These are phyloP conservation scores for Enteromius anoplus DNA, from an alignment of 2,797 vertebrate species.

Conservation along the genomic window DNA sequence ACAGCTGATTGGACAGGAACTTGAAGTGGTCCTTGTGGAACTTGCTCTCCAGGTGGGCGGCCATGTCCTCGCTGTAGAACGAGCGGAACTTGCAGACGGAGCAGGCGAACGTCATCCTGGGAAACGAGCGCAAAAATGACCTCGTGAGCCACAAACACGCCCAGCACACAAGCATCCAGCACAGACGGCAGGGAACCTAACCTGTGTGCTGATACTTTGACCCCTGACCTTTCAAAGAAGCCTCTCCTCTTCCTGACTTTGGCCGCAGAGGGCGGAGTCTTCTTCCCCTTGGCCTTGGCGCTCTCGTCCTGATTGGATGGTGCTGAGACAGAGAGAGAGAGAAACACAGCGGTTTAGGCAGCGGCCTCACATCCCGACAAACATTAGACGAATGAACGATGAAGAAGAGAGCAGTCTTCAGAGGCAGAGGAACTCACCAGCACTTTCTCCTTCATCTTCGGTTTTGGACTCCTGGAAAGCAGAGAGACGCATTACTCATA, in stretches of 20 bases:
- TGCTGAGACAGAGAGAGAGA: slow-evolving; percentile 43
- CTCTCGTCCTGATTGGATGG: slow-evolving; percentile 77
- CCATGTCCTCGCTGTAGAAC: slow-evolving; percentile 93
- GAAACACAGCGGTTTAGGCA: not conserved
- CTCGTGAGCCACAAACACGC: slow-evolving; percentile 5
- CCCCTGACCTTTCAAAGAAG: slow-evolving; percentile 88
- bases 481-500: not conserved
- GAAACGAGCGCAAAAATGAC: not conserved
- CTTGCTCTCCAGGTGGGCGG: slow-evolving; percentile 86
- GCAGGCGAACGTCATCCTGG: slow-evolving; percentile 91
- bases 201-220: slow-evolving; percentile 50
- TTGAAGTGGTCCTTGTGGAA: slow-evolving; percentile 95
- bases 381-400: no score
- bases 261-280: slow-evolving; percentile 46
- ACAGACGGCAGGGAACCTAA: slow-evolving; percentile 33
- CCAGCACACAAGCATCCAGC: not conserved
- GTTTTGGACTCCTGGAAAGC: slow-evolving; percentile 63
- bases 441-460: slow-evolving; percentile 62
- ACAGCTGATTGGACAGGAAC: slow-evolving; percentile 87
- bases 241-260: slow-evolving; percentile 86
- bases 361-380: not conserved
- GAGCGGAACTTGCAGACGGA: slow-evolving; percentile 94
- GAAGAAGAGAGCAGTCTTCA: no score
- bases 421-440: slow-evolving; percentile 63
- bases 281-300: slow-evolving; percentile 77